phyloP scores from a whole-genome alignment of 2,888 invertebrate species.

The Rugalucina vietnamica region DNA sequence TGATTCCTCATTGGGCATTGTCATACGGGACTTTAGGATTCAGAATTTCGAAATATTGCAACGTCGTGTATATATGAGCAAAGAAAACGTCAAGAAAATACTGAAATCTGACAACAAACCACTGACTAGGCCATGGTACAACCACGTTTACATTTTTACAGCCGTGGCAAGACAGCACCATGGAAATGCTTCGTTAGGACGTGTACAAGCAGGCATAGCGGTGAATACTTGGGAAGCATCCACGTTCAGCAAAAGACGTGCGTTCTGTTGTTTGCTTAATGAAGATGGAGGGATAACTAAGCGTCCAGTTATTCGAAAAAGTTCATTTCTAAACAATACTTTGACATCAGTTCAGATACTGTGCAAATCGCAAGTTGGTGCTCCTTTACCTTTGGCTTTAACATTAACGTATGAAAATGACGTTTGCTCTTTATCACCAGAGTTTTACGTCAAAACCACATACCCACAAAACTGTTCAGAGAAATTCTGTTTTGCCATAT shows the following conservation, averaged over 20 bases:
- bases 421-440: neutral
- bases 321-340: neutral
- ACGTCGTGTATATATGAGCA: neutral
- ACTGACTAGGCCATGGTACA: neutral
- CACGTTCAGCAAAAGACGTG: neutral
- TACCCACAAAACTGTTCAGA: neutral
- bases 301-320: neutral
- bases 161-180: neutral
- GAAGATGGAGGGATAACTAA: neutral
- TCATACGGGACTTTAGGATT: neutral
- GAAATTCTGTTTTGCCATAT: slow-evolving; percentile 30
- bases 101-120: neutral
- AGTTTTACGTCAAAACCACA: neutral
- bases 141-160: neutral
- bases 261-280: neutral
- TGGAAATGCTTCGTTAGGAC: neutral
- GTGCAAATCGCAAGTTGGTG: neutral
- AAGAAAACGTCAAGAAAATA: neutral
- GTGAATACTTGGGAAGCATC: neutral
- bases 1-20: neutral
- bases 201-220: neutral
- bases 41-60: neutral
- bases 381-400: neutral
- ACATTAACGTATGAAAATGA: slow-evolving; percentile 4
- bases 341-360: neutral